Base-by-base conservation (phyloP, 2,888 invertebrate species). In the Heteromurus nitidus region DNA sequence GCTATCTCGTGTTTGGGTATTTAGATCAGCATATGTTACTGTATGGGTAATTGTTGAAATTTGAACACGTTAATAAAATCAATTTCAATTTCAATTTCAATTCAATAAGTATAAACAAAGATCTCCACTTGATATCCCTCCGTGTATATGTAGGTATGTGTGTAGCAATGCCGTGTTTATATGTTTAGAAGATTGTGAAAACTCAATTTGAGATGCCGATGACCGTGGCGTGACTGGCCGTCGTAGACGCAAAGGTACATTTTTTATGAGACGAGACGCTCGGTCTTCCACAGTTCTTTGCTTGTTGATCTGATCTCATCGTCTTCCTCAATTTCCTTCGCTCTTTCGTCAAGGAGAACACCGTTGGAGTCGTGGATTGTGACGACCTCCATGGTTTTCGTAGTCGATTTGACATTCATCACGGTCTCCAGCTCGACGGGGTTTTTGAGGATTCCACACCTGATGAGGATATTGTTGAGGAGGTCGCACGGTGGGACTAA, bases 351-450 rank as follows among this genome's bases (percentile, higher is more conserved):
- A 16, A 94, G 91, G 72, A 93, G 90, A 86, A 91, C 91, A 1
- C 93, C 93, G 80, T 92, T 92, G 16, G 92, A 90, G 1, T 93
- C 85, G 18, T 81, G 91, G 22, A 94, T 93, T 0, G 92, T 92
- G 80, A 93, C 93, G 88, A 93, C 93, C 88, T 94, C 93, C 85
- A 92, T 92, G 79, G 93, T 93, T 44, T 93, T 92, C 60, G 93
- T 91, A 65, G 93, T 92, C 20, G 93, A 93, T 88, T 93, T 93
- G 2, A 93, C 93, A 87, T 92, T 93, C 84, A 93, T 77, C 16
- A 82, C 80, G 9, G 84, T 85, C 62, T 85, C 86, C 5, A 86
- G 72, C 64, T 86, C 84, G 20, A 86, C 86, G 7, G 85, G 84
- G 69, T 85, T 82, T 50, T 85, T 84, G 36, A 84, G 80, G 65